Conservation (phyloP, 1,140 invertebrate species). For the Matsumurasca onukii region DNA sequence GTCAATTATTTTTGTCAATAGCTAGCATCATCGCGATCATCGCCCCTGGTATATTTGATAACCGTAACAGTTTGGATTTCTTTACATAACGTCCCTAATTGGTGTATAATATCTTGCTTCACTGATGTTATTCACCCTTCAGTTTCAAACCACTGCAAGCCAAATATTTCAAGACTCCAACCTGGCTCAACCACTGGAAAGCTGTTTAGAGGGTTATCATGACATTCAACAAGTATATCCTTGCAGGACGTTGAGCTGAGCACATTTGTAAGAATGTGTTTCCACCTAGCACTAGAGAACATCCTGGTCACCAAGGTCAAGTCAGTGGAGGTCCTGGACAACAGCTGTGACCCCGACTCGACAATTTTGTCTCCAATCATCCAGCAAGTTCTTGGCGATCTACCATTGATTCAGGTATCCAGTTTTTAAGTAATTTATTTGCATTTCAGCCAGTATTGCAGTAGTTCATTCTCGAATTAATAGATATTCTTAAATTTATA, state of each 20-base stretch:
- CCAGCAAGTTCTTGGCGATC: constrained; percentile 40
- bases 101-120: too few species aligned
- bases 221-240: too few species aligned
- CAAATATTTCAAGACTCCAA: too few species aligned
- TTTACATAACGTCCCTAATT: too few species aligned
- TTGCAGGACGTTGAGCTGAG: constrained; percentile 13
- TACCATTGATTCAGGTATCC: constrained; percentile 53
- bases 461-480: neutral
- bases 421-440: neutral
- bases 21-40: too few species aligned
- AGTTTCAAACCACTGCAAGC: too few species aligned
- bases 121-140: too few species aligned
- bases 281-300: constrained; percentile 82
- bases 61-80: too few species aligned
- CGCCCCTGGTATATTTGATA: neutral
- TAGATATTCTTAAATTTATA: too few species aligned
- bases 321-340: constrained; percentile 64
- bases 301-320: constrained; percentile 65
- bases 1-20: too few species aligned
- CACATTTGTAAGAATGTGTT: constrained; percentile 51
- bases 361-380: constrained; percentile 47
- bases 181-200: too few species aligned
- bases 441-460: neutral
- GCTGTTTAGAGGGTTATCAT: too few species aligned
- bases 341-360: constrained; percentile 47